Base-by-base conservation (phyloP, 2,113 vertebrate species). In the Anhinga rufa region DNA sequence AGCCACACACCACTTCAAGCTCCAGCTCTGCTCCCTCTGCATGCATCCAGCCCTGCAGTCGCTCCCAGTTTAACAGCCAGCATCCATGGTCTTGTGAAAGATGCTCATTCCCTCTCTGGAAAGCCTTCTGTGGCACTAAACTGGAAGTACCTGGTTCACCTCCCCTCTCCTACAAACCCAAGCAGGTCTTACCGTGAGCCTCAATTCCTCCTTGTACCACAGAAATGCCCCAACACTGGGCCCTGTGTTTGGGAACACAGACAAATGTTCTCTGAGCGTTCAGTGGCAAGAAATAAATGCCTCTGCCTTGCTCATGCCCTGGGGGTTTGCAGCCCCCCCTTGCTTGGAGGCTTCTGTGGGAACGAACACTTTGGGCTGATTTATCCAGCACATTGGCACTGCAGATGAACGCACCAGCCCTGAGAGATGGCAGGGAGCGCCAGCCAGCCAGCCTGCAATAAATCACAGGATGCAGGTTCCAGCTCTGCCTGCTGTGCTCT, bases 71-170 rank as follows among this genome's bases (percentile, higher is more conserved):
- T 58, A 72, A 34, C 12, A 29, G 15, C 9, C 60, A 25, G 6
- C 22, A 3, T 7, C 57, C 6, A 18, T 12, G 19, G 4, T 15
- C 3, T 0, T 36, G 21, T 1, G 17, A 44, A 84, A 52, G 57
- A 16, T 6, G 11, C 26, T 72, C 0, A 0, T 48, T 26, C 1
- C 9, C 19, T 4, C 20, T 28, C 49, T 2, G 1, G 31, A 62
- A 70, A 82, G 9, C 48, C 29, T 22, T n/a, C 32, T 46, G 38
- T 51, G 60, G n/a, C 19, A 29, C 36, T 20, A 13, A 61, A 51
- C 4, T 13, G 40, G 28, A 5, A 10, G 10, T 4, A 10, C 15
- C 34, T 51, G 20, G 44, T 21, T 82, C 20, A 32, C 29, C 36
- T 48, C 40, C 22, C 20, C 36, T 70, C 40, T 34, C 24, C 40